These are phyloP conservation scores for Rhinophrynus dorsalis DNA, from an alignment of 2,797 vertebrate genomes.

Conservation along the genomic window DNA sequence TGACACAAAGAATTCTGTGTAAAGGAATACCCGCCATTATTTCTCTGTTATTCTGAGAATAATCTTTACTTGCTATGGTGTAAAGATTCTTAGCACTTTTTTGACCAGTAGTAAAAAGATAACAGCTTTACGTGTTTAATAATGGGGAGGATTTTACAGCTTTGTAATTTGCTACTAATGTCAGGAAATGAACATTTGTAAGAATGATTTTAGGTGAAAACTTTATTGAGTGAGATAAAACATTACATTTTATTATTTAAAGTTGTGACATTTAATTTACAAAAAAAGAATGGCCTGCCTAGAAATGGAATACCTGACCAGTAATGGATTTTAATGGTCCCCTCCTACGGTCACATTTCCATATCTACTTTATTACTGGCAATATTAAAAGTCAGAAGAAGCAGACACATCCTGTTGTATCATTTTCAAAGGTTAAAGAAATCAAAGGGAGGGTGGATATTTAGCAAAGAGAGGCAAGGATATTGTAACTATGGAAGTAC, in stretches of 20 bases:
- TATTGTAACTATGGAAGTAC: too few relatives aligned
- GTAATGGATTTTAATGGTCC: slow-evolving; percentile 40
- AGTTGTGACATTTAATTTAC: slow-evolving; percentile 45
- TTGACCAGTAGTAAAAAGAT: not conserved
- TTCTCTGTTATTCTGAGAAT: too few relatives aligned
- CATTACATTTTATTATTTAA: slow-evolving; percentile 46
- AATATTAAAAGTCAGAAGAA: slow-evolving; percentile 32
- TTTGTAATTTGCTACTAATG: slow-evolving; percentile 37
- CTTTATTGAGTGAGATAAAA: slow-evolving; percentile 40
- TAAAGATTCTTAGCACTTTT: not conserved
- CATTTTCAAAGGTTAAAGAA: slow-evolving; percentile 43
- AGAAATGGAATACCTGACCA: slow-evolving; percentile 35
- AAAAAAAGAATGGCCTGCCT: slow-evolving; percentile 27
- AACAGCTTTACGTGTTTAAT: slow-evolving; percentile 19
- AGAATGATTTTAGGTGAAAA: slow-evolving; percentile 34
- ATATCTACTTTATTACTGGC: slow-evolving; percentile 40
- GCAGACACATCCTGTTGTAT: slow-evolving; percentile 27
- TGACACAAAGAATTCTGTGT: too few relatives aligned
- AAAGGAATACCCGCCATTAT: too few relatives aligned
- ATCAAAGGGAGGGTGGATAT: slow-evolving; percentile 25
- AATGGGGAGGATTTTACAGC: slow-evolving; percentile 19
- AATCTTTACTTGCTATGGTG: too few relatives aligned
- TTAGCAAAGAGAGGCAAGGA: slow-evolving; percentile 3
- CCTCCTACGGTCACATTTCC: slow-evolving; percentile 31
- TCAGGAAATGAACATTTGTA: slow-evolving; percentile 39